Evolutionary conservation across 2,113 vertebrate genomes (phyloP).

Genomic region (Plecturocebus donacophilus): DNA sequence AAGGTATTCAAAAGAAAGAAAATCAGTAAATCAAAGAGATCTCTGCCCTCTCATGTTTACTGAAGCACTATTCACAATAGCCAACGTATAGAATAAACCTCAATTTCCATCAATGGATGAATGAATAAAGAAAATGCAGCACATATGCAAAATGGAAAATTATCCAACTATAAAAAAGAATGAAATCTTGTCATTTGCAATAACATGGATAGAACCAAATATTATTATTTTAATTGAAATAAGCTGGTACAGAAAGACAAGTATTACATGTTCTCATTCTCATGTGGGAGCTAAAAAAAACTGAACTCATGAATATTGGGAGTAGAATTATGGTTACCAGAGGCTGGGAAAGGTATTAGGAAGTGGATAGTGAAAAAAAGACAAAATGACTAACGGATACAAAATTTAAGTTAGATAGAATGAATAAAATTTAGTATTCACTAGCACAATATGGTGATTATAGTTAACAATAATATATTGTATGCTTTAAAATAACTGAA

Average conservation of each 20-base stretch:
- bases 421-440: background rate
- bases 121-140: background rate
- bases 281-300: background rate
- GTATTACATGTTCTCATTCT: background rate
- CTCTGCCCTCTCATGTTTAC: background rate
- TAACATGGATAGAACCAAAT: background rate
- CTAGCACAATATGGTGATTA: background rate
- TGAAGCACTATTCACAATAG: background rate
- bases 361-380: background rate
- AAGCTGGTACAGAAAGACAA: background rate
- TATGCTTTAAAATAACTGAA: background rate
- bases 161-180: background rate
- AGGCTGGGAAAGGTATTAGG: background rate
- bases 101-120: background rate
- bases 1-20: background rate
- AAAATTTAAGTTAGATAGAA: background rate
- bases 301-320: background rate
- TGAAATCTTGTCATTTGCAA: background rate
- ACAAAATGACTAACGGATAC: background rate
- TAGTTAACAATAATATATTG: background rate
- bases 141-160: background rate
- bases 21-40: background rate
- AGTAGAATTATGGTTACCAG: background rate
- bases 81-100: background rate
- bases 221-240: background rate